phyloP scores from a whole-genome alignment of 2,888 invertebrate species.

The Eilema griseolum region DNA sequence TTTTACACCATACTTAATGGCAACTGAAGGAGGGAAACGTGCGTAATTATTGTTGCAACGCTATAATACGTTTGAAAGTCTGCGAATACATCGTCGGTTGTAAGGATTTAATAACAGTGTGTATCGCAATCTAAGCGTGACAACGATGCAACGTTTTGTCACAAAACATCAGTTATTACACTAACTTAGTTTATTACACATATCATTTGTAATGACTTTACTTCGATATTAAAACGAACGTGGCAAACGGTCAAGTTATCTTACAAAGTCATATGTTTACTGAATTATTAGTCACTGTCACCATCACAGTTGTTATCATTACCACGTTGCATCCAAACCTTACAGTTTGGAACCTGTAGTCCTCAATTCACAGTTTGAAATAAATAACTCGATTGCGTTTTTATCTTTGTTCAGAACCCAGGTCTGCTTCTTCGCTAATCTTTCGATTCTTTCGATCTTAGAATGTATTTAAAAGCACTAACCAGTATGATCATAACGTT shows the following conservation, averaged over 20 bases:
- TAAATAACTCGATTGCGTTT: too few relatives aligned
- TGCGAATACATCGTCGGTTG: conserved; percentile 62
- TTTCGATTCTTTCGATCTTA: too few relatives aligned
- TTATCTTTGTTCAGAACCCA: too few relatives aligned
- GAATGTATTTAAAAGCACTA: too few relatives aligned
- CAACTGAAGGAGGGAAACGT: conserved; percentile 62
- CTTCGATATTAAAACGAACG: conserved; percentile 24
- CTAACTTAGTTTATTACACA: conserved; percentile 27
- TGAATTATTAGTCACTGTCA: background rate
- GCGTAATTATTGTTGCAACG: conserved; percentile 68
- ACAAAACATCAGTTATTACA: conserved; percentile 41
- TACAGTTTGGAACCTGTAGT: too few relatives aligned
- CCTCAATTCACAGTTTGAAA: too few relatives aligned
- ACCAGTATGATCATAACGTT: too few relatives aligned
- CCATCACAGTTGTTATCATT: too few relatives aligned
- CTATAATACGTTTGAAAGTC: conserved; percentile 65
- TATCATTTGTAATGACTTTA: conserved; percentile 34
- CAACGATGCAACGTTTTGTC: conserved; percentile 45
- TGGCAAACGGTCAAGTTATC: conserved; percentile 25
- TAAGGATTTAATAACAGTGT: conserved; percentile 61
- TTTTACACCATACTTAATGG: conserved; percentile 70
- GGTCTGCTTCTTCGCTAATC: too few relatives aligned
- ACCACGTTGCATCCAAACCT: background rate
- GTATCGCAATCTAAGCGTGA: conserved; percentile 50
- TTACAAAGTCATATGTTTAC: conserved; percentile 29